Percentiles rank a stretch among this genome's conserved stretches.
Conservation (phyloP, 2,113 vertebrate species). For the Leiothrix lutea region DNA sequence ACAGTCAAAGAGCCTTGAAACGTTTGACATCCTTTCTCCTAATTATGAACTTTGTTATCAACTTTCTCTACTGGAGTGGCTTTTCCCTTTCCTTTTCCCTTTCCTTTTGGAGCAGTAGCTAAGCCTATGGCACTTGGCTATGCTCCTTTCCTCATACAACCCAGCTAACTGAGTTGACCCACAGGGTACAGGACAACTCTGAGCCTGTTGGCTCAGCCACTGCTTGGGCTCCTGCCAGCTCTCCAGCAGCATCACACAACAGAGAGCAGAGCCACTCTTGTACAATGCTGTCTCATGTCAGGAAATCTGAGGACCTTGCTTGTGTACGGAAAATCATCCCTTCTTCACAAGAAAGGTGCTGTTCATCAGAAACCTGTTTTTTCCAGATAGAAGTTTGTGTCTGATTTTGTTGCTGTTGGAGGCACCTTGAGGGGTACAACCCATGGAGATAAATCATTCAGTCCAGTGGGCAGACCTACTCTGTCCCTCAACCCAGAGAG, state of each 20-base stretch:
- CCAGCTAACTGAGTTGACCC: neutral
- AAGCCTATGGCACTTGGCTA: fast-evolving
- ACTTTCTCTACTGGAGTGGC: neutral
- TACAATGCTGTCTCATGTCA: neutral
- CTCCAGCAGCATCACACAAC: fast-evolving
- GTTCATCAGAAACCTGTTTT: neutral
- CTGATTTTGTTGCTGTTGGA: neutral
- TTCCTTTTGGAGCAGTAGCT: neutral
- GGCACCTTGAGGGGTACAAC: neutral
- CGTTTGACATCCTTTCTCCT: neutral
- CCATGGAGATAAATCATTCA: neutral
- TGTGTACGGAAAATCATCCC: neutral
- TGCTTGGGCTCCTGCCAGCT: neutral
- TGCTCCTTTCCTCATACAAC: neutral
- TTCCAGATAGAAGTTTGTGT: neutral
- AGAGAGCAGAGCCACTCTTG: neutral
- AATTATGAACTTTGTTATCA: neutral
- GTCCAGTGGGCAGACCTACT: neutral
- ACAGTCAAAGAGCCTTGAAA: conserved; percentile 23
- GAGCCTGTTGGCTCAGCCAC: neutral
- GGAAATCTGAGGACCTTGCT: neutral
- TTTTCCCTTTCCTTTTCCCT: neutral
- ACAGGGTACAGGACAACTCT: neutral
- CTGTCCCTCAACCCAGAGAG: neutral
- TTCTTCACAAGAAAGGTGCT: neutral